A percentile compares a stretch with the other conserved stretches of the same genome.
phyloP scores from a whole-genome alignment of 53 echinoderm and acorn worm genomes.

The Holothuria scabra region DNA sequence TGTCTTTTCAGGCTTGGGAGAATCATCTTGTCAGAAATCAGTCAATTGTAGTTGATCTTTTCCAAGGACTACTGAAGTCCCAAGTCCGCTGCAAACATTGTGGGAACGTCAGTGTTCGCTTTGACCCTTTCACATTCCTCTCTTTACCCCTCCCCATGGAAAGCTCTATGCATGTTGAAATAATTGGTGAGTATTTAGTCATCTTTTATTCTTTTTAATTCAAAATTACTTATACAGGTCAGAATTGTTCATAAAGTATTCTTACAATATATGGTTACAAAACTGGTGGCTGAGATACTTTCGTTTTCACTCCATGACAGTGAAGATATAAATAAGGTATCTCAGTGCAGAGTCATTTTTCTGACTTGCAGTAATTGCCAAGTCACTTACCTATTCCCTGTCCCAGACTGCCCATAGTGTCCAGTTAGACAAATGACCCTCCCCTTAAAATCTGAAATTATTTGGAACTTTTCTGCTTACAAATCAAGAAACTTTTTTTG shows the following conservation, averaged over 20 bases:
- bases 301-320: too few relatives aligned
- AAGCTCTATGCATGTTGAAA: conserved; percentile 99
- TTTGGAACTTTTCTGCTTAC: too few relatives aligned
- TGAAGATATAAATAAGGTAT: too few relatives aligned
- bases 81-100: conserved; percentile 97
- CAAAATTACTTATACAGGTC: not conserved
- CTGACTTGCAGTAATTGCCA: too few relatives aligned
- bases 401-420: too few relatives aligned
- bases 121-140: conserved; percentile 99
- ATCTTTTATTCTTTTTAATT: not conserved
- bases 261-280: too few relatives aligned
- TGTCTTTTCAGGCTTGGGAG: conserved; percentile 83
- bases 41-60: conserved; percentile 95
- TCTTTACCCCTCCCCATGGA: conserved; percentile 98
- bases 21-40: conserved; percentile 92
- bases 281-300: too few relatives aligned
- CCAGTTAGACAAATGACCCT: too few relatives aligned
- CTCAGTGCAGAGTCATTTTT: too few relatives aligned
- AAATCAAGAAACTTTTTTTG: too few relatives aligned
- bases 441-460: too few relatives aligned
- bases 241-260: not conserved
- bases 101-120: conserved; percentile 92
- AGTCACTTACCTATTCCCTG: too few relatives aligned
- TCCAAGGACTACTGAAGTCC: conserved; percentile 94
- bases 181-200: conserved; percentile 74